phyloP scores from a whole-genome alignment of 2,797 vertebrate genomes.

The Helostoma temminkii region DNA sequence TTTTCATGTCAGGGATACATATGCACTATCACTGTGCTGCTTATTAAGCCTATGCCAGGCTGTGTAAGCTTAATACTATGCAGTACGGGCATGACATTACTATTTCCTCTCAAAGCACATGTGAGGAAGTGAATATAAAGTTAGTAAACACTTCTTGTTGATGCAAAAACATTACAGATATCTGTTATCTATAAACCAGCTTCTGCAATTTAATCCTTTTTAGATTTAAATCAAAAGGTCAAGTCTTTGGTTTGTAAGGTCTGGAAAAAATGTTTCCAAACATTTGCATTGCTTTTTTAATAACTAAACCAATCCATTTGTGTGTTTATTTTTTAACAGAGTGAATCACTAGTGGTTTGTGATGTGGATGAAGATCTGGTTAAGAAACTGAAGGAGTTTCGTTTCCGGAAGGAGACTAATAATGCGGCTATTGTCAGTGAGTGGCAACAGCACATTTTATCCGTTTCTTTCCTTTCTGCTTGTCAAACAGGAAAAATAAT shows the following conservation, averaged over 20 bases:
- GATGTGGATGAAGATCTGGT: constrained; percentile 85
- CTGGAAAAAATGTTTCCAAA: neutral
- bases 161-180: neutral
- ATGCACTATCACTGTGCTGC: too few relatives aligned
- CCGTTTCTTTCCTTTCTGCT: neutral
- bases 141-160: neutral
- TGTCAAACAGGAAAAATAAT: neutral
- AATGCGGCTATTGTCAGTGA: constrained; percentile 88
- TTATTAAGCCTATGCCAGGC: too few relatives aligned
- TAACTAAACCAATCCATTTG: neutral
- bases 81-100: neutral
- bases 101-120: neutral
- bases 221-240: neutral
- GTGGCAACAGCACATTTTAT: constrained; percentile 41
- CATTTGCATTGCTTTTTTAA: neutral
- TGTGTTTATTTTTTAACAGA: constrained; percentile 65
- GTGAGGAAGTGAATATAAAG: neutral
- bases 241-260: neutral
- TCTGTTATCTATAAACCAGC: neutral
- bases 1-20: neutral
- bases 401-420: constrained; percentile 86
- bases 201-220: neutral
- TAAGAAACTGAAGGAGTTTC: constrained; percentile 83
- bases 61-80: too few relatives aligned
- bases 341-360: constrained; percentile 86